Evolutionary conservation across 2,113 vertebrate genomes (phyloP), one percentile per base, ranked within the genome.

Genomic region (Dasypus novemcinctus): DNA sequence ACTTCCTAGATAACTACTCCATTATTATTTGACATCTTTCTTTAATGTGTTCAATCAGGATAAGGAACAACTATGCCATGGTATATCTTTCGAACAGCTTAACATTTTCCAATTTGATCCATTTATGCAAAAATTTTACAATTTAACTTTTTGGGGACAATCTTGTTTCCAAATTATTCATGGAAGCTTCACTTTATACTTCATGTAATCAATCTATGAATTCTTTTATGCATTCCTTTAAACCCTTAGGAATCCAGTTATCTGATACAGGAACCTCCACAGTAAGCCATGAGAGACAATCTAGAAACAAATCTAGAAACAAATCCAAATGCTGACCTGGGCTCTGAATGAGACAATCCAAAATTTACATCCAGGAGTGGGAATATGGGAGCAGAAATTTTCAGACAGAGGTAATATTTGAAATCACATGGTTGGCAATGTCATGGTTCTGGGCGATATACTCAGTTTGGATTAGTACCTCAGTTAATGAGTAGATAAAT

Each of bases 81-180:
- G 12, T 15, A 8, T 72, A 72, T 87, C 3, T 82, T 46, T 90
- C 8, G 57, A 92, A 54, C 36, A 92, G 54, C 27, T 91, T 92
- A 78, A 20, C 8, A 68, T 87, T 92, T 54, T 46, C 29, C 25
- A 94, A 41, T 54, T 82, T 90, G 29, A 92, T 33, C 38, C 1
- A 82, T 15, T 52, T 86, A 54, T 41, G 5, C 33, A 83, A 82
- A 90, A 78, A 23, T 21, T 27, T 64, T 72, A 27, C 11, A 36
- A 18, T 79, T 63, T 74, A 57, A 57, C 15, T 82, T 86, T 90
- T 63, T 54, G 18, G 5, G 23, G 38, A 92, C 4, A 71, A 64
- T 38, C 41, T 95, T 57, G 81, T 66, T 84, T 87, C 25, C 75
- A 83, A 90, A 92, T 63, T 94, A 33, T 90, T 86, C 54, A 90